Evolutionary conservation across 1,140 invertebrate species (phyloP).

Genomic region (Anastrepha ludens): DNA sequence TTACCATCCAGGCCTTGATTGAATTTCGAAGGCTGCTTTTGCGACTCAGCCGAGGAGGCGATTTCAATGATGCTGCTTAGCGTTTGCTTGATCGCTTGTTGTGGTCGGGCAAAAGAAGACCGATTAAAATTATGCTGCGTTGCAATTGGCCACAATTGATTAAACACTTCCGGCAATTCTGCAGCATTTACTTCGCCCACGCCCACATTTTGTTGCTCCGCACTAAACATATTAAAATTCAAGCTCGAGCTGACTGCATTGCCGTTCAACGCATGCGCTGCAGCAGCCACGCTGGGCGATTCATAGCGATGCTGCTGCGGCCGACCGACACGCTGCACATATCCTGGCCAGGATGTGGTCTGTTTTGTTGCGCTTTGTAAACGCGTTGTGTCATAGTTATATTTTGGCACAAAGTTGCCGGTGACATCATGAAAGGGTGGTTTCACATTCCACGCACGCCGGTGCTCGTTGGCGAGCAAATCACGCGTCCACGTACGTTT

Average conservation of each 20-base stretch:
- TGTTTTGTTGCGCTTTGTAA: not conserved
- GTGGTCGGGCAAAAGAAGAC: not conserved
- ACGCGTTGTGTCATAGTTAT: constrained; percentile 41
- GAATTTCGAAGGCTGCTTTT: not conserved
- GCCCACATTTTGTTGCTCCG: not conserved
- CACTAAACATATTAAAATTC: constrained; percentile 53
- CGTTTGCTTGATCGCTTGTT: constrained; percentile 11
- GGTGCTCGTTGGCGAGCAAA: constrained; percentile 60
- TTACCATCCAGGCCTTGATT: not conserved
- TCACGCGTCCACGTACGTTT: constrained; percentile 66
- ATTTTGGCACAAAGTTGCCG: constrained; percentile 57
- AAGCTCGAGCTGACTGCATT: constrained; percentile 46
- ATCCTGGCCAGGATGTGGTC: constrained; percentile 13
- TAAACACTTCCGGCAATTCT: not conserved
- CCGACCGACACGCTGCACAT: not conserved
- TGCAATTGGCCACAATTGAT: not conserved
- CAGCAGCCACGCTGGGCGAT: not conserved
- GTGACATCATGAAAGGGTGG: not conserved
- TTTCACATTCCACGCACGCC: constrained; percentile 39
- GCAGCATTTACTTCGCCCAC: not conserved
- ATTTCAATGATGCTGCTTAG: not conserved
- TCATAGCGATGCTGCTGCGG: not conserved
- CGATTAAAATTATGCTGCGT: not conserved
- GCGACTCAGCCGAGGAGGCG: not conserved
- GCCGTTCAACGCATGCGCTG: not conserved